Percentiles rank a stretch among this genome's conserved stretches.
These are phyloP conservation scores for Ectropis grisescens DNA, from an alignment of 1,140 invertebrate species.

Conservation along the genomic window DNA sequence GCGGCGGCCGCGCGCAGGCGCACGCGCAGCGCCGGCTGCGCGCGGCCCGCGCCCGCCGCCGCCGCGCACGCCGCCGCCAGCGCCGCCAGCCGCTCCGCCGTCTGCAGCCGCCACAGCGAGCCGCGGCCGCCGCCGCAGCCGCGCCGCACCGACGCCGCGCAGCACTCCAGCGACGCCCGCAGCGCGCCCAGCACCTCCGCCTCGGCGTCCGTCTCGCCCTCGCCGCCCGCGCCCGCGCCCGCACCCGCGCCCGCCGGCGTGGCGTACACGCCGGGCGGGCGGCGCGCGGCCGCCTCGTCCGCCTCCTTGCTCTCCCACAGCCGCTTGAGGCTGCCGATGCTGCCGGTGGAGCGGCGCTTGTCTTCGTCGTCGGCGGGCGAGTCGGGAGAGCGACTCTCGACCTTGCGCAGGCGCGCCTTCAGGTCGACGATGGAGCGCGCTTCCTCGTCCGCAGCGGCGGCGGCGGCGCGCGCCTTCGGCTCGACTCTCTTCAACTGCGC, in stretches of 20 bases:
- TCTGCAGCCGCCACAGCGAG: slow-evolving; percentile 77
- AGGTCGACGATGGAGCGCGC: slow-evolving; percentile 83
- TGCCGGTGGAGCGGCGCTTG: slow-evolving; percentile 92
- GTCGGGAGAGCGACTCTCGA: slow-evolving; percentile 72
- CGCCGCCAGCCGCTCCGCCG: slow-evolving; percentile 86
- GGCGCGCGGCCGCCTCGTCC: slow-evolving; percentile 67
- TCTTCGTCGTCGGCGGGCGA: slow-evolving; percentile 79
- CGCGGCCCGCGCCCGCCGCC: slow-evolving; percentile 84
- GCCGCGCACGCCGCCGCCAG: slow-evolving; percentile 83
- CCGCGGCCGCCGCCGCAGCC: slow-evolving; percentile 63
- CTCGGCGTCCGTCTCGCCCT: slow-evolving; percentile 30
- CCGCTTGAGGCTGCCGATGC: slow-evolving; percentile 93
- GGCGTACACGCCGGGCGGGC: too few relatives aligned
- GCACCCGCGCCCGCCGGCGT: too few relatives aligned
- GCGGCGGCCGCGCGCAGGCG: slow-evolving; percentile 89
- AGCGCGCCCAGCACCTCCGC: slow-evolving; percentile 45
- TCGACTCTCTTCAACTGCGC: slow-evolving; percentile 79
- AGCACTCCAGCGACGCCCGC: slow-evolving; percentile 49
- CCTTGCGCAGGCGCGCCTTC: slow-evolving; percentile 87
- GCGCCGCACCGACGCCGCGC: slow-evolving; percentile 73
- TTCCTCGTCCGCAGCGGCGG: slow-evolving; percentile 66
- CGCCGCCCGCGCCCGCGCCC: slow-evolving; percentile 43
- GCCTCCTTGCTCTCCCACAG: slow-evolving; percentile 87
- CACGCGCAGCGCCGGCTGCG: slow-evolving; percentile 87
- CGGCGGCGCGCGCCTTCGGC: slow-evolving; percentile 63